These are phyloP conservation scores for Otus scops DNA, from an alignment of 2,797 vertebrate species.

Conservation along the genomic window DNA sequence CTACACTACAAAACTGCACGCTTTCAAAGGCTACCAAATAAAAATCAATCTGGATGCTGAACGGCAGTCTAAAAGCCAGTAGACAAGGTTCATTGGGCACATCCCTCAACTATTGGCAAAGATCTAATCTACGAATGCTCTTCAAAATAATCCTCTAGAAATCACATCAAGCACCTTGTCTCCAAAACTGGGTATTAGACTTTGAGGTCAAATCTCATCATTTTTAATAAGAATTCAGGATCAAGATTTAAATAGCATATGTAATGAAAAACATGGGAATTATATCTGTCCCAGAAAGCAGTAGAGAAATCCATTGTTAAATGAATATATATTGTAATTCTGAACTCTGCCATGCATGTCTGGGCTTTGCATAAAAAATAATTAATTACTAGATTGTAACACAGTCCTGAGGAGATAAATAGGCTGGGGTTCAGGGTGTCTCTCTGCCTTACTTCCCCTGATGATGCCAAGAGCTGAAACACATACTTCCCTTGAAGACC, in stretches of 20 bases:
- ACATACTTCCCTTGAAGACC: not conserved
- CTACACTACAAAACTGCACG: not conserved
- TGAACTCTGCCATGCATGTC: constrained; percentile 23
- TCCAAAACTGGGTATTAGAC: constrained; percentile 57
- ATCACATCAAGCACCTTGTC: constrained; percentile 54
- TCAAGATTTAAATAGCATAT: constrained; percentile 36
- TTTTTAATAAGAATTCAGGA: constrained; percentile 57
- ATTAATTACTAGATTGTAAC: constrained; percentile 25
- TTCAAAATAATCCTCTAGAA: constrained; percentile 63
- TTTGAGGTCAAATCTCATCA: constrained; percentile 59
- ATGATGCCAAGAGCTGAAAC: not conserved
- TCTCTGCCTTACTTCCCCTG: not conserved
- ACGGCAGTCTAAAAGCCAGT: not conserved
- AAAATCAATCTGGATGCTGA: constrained; percentile 2
- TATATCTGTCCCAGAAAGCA: constrained; percentile 48
- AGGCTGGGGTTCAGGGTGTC: not conserved
- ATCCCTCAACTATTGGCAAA: not conserved
- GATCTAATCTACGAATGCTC: constrained; percentile 38
- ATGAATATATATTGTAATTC: constrained; percentile 26
- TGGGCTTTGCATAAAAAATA: constrained; percentile 33
- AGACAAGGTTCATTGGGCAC: constrained; percentile 4
- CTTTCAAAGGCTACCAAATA: not conserved
- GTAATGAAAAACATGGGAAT: constrained; percentile 51
- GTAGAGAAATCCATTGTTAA: not conserved
- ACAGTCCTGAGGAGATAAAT: not conserved